phyloP scores from a whole-genome alignment of 2,113 vertebrate genomes.

The Serilophus lunatus region DNA sequence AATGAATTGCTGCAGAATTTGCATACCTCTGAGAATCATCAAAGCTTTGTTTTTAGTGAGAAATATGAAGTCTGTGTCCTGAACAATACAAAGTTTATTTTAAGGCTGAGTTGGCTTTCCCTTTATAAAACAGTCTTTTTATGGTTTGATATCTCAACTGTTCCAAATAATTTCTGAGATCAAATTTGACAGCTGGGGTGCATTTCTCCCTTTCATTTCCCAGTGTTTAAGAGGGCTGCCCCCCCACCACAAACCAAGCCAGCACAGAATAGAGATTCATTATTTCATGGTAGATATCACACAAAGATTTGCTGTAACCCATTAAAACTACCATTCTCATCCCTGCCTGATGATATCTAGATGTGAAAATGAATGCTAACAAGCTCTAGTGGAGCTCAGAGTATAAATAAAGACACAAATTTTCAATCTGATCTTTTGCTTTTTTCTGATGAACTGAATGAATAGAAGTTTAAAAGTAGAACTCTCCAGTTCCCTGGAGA shows the following conservation, averaged over 20 bases:
- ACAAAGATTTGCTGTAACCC: background rate
- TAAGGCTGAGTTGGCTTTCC: conserved; percentile 35
- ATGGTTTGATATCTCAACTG: background rate
- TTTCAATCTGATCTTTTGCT: background rate
- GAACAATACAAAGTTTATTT: conserved; percentile 36
- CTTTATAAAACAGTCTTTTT: background rate
- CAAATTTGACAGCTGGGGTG: background rate
- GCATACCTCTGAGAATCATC: conserved; percentile 49
- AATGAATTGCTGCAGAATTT: conserved; percentile 40
- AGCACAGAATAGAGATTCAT: background rate
- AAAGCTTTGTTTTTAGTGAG: conserved; percentile 51
- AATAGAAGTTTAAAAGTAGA: background rate
- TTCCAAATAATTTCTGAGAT: background rate
- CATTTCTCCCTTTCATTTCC: background rate
- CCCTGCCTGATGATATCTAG: background rate
- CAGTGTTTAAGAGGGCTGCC: background rate
- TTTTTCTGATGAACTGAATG: background rate
- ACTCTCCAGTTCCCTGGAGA: background rate
- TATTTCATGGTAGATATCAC: background rate
- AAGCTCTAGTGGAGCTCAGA: background rate
- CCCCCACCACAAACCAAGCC: background rate
- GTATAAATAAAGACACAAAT: background rate
- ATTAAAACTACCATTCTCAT: background rate
- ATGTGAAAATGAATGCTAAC: background rate
- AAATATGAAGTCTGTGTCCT: conserved; percentile 47